These are phyloP conservation scores for Apostichopus leukothele DNA, from an alignment of 53 echinoderm and acorn worm genomes.

Conservation along the genomic window DNA sequence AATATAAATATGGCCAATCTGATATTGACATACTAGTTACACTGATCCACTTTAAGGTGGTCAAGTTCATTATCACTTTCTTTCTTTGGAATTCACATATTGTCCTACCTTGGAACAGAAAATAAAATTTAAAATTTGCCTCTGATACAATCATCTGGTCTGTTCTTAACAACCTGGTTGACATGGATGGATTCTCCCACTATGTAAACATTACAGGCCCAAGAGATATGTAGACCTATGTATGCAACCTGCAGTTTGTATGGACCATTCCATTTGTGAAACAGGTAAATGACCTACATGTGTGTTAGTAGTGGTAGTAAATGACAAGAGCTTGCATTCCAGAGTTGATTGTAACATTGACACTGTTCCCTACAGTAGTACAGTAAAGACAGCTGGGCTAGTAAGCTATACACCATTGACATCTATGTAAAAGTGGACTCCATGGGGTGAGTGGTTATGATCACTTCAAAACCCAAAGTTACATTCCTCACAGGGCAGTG, in stretches of 20 bases:
- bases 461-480: neutral
- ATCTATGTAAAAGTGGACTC: neutral
- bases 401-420: neutral
- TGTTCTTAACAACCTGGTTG: too few relatives aligned
- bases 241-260: neutral
- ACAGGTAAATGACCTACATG: neutral
- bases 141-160: too few relatives aligned
- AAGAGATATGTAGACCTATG: neutral
- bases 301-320: neutral
- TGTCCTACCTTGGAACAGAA: too few relatives aligned
- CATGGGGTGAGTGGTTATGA: neutral
- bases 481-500: neutral
- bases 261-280: neutral
- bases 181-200: too few relatives aligned
- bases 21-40: too few relatives aligned
- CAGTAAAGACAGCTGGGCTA: neutral
- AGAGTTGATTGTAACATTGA: neutral
- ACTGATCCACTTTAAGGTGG: too few relatives aligned
- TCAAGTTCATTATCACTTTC: too few relatives aligned
- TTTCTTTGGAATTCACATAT: too few relatives aligned
- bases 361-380: neutral
- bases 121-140: too few relatives aligned
- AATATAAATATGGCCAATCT: too few relatives aligned
- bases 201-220: too few relatives aligned
- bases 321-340: neutral